Evolutionary conservation across 2,797 vertebrate species (phyloP), one percentile per base, ranked within the genome.

Genomic region (Botia almorhae): DNA sequence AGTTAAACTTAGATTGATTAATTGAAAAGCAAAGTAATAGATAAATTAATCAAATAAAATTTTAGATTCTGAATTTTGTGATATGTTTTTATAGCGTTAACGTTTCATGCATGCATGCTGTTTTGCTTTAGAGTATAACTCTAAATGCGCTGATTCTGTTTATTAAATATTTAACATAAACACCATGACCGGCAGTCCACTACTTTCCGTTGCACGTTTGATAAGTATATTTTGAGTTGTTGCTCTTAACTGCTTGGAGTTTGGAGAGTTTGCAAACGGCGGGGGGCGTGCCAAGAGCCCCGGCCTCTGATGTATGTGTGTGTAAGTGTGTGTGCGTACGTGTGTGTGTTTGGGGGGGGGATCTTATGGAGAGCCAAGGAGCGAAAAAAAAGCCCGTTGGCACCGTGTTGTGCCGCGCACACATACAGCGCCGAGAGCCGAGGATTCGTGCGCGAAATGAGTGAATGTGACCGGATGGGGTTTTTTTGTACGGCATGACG

Each of bases 401-500:
- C 93, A 92, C 88, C 69, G 91, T 90, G 91, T 91, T 90, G 89
- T 92, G 86, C 88, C 84, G 86, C 87, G 87, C 87, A 86, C 12
- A 61, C 60, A 17, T 21, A 26, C 81, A 87, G 85, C 88, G 90
- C 84, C 1, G 39, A 43, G 39, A 7, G 55, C 64, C 33, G 36
- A 19, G 74, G 21, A 14, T 68, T 51, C 29, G 46, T 55, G 74
- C 33, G 63, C 74, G 74, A 65, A 10, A 76, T 68, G 63, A 76
- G 63, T 64, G 74, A 63, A 39, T 56, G 64, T 16, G 53, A 46
- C 39, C 53, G 72, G 85, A 89, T 85, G 90, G 86, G 83, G 73
- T 85, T 86, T 85, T 88, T 86, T 85, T 83, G 88, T 33, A 89
- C 89, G 93, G 90, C 81, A 94, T 94, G 94, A 94, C 75, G 89